Base-by-base conservation (phyloP, 1,140 invertebrate genomes). In the Lepidostoma basale region DNA sequence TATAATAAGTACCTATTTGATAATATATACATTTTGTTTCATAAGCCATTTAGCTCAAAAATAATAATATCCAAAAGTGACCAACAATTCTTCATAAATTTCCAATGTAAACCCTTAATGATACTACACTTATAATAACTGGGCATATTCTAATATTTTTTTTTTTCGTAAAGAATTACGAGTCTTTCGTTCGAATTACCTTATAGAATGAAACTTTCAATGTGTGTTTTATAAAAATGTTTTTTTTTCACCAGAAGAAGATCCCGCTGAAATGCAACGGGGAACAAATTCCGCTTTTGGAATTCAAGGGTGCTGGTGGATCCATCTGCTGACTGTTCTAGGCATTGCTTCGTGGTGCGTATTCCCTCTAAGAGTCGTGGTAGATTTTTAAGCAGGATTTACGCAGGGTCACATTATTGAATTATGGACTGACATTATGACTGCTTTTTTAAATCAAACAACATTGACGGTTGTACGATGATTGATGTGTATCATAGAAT, bases 181-280 rank as follows among this genome's bases (percentile, higher is more conserved):
- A 2, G 33, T 36, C 9, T 36, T 36, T 36, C n/a, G n/a, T n/a
- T n/a, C n/a, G n/a, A 36, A 9, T 12, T 36, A 36, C 5, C 14
- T 36, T 12, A 6, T 36, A 36, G 10, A 12, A 12, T 36, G 33
- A n/a, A 12, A 12, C 14, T 2, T 36, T 47, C 10, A n/a, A 9
- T 47, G 16, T 20, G 12, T 28, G 5, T 54, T 25, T 23, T 54
- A 9, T n/a, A 14, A 9, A 42, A 23, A 23, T 56, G 28, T 62
- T 18, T 36, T 59, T 39, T 64, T 63, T 68, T 26, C 75, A 75
- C 10, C 71, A 85, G 84, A 82, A 47, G 84, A 85, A 72, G 82
- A 84, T 75, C 84, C 84, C 54, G 84, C 84, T 6, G 84, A 83
- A 6, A 85, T 84, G 82, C 84, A 84, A 75, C 77, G 83, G 54